A percentile compares a stretch with the other conserved stretches of the same genome.
These are phyloP conservation scores for Oscheius sp. DNA, from an alignment of 2,888 invertebrate genomes.

Conservation along the genomic window DNA sequence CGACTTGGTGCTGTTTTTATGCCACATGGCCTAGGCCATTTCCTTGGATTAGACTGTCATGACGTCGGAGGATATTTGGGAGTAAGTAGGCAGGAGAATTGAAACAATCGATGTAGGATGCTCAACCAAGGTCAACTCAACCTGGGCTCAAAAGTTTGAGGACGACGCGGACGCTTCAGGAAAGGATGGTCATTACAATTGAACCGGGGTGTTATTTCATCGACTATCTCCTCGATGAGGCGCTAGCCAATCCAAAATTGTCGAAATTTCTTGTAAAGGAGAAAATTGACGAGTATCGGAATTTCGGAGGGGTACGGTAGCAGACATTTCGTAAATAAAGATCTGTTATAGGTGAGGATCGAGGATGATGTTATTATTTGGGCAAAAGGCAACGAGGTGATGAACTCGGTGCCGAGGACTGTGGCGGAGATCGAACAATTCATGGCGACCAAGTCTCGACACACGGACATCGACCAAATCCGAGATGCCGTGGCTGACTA, in stretches of 20 bases:
- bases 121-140: conserved; percentile 78
- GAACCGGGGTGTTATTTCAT: conserved; percentile 99
- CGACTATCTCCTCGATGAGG: conserved; percentile 82
- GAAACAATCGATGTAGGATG: conserved; percentile 48
- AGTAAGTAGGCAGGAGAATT: neutral
- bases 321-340: neutral
- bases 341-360: conserved; percentile 81
- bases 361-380: conserved; percentile 95
- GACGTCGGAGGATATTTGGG: conserved; percentile 92
- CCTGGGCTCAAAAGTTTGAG: conserved; percentile 84
- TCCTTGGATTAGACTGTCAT: conserved; percentile 94
- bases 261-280: conserved; percentile 85
- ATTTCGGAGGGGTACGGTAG: conserved; percentile 84
- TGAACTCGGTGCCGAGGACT: conserved; percentile 88
- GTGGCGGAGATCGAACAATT: conserved; percentile 73
- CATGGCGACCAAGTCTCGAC: conserved; percentile 54
- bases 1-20: conserved; percentile 84
- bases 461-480: conserved; percentile 7
- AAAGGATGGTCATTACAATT: conserved; percentile 82
- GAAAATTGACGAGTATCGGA: conserved; percentile 82
- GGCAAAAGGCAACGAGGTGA: conserved; percentile 85
- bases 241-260: conserved; percentile 82
- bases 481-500: conserved; percentile 1
- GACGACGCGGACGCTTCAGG: conserved; percentile 81
- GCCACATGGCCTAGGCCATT: conserved; percentile 95